Conservation (phyloP, 53 echinoderm and acorn worm species). For the Mesocentrotus franciscanus region DNA sequence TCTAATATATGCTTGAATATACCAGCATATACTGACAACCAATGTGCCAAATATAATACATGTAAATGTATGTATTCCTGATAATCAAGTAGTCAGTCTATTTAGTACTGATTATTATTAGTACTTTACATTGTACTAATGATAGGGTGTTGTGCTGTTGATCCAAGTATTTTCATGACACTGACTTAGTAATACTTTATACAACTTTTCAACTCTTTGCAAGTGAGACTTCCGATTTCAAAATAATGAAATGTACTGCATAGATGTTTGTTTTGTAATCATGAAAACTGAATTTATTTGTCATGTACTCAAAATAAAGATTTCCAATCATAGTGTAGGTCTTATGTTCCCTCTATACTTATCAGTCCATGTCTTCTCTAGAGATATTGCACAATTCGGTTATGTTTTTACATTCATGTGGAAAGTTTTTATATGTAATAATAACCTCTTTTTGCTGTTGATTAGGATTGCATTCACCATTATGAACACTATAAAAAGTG, state of each 20-base stretch:
- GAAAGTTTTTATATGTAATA: neutral
- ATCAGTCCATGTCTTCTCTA: neutral
- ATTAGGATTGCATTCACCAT: neutral
- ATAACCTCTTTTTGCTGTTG: neutral
- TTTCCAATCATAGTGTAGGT: neutral
- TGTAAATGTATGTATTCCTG: neutral
- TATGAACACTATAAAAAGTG: neutral
- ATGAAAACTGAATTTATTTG: neutral
- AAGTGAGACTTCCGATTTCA: neutral
- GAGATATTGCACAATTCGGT: neutral
- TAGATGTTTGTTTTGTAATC: neutral
- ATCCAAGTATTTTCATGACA: neutral
- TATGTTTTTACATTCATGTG: neutral
- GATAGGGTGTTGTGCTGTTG: neutral
- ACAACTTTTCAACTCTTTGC: neutral
- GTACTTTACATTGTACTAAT: neutral
- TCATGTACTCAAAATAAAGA: neutral
- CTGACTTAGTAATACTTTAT: neutral
- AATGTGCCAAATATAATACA: neutral
- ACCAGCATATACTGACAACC: neutral
- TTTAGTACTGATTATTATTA: neutral
- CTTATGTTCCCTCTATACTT: neutral
- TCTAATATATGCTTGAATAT: neutral
- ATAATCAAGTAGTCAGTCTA: neutral
- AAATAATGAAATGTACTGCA: neutral